phyloP scores from a whole-genome alignment of 2,888 invertebrate species.

The Drosophila subquinaria region DNA sequence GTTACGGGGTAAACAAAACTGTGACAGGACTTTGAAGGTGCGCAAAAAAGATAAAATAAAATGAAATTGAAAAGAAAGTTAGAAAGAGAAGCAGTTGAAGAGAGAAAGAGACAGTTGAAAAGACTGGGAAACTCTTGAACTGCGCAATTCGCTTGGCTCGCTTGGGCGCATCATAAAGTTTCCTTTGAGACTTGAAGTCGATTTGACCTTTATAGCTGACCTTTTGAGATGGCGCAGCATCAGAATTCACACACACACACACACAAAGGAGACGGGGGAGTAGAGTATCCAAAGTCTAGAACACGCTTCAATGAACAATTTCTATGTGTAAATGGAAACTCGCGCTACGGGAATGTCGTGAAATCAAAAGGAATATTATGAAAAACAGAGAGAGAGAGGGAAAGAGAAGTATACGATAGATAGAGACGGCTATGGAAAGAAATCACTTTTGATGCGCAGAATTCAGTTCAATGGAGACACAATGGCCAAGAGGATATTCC shows the following conservation, averaged over 20 bases:
- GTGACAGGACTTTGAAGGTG: slow-evolving; percentile 6
- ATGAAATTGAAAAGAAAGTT: background rate
- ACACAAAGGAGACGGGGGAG: slow-evolving; percentile 6
- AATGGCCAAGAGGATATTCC: slow-evolving; percentile 66
- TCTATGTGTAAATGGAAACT: slow-evolving; percentile 48
- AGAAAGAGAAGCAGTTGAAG: background rate
- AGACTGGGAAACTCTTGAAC: slow-evolving; percentile 6
- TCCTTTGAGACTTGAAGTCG: background rate
- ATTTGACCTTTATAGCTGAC: slow-evolving; percentile 51
- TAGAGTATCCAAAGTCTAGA: slow-evolving; percentile 6
- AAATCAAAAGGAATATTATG: slow-evolving; percentile 37
- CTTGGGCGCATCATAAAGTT: slow-evolving; percentile 36
- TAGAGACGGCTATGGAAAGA: slow-evolving; percentile 26
- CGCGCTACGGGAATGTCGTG: slow-evolving; percentile 55
- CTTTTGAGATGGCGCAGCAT: slow-evolving; percentile 47
- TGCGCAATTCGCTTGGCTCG: slow-evolving; percentile 54
- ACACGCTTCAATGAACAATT: slow-evolving; percentile 48
- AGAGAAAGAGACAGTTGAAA: slow-evolving; percentile 1
- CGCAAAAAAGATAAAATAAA: slow-evolving; percentile 8
- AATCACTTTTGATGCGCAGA: slow-evolving; percentile 69
- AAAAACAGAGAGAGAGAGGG: slow-evolving; percentile 4
- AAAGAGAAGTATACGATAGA: slow-evolving; percentile 15
- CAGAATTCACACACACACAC: background rate
- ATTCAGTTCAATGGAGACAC: slow-evolving; percentile 41
- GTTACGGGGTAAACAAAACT: slow-evolving; percentile 47